Evolutionary conservation across 1,140 invertebrate species (phyloP), one percentile per base, ranked within the genome.

Genomic region (Argopecten irradians): DNA sequence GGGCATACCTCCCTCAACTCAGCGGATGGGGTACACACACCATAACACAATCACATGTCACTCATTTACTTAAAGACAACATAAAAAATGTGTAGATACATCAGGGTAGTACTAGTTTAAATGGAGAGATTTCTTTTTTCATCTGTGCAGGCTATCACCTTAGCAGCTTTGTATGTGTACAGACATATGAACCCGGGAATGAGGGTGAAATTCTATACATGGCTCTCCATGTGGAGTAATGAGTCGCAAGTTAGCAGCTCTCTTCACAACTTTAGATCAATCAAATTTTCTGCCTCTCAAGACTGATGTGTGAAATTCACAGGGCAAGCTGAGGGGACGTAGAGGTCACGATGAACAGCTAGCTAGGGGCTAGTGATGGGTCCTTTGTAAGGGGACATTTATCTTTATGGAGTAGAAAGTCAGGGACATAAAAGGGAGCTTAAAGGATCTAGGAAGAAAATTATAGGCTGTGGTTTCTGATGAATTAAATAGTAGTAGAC

Each of bases 111-210:
- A 71, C 55, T 28, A 11, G 55, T 71, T n/a, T 22, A 71, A 71
- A 71, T 71, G n/a, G 55, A 46, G 43, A 71, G 55, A 71, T 71
- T 71, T 71, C 55, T 71, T 71, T 71, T 71, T 71, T 71, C 55
- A 71, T 71, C 55, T 71, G 55, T 71, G 55, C n/a, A 71, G 55
- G 28, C 55, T 71, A 71, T 71, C 22, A 71, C n/a, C 55, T 71
- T 71, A 71, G 22, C 55, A 71, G 55, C n/a, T 28, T 71, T 71
- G 55, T 71, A 71, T 19, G 19, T 71, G 55, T n/a, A 71, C 55
- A 71, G 55, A 71, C 55, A 71, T 71, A 71, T 71, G 55, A 71
- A 71, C 55, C n/a, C 55, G n/a, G 28, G 55, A 71, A 71, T 71
- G 55, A 16, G 55, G 55, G 28, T 71, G 55, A 71, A 71, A 71